Evolutionary conservation across 2,888 invertebrate species (phyloP).

Genomic region (Geophilus truncorum): DNA sequence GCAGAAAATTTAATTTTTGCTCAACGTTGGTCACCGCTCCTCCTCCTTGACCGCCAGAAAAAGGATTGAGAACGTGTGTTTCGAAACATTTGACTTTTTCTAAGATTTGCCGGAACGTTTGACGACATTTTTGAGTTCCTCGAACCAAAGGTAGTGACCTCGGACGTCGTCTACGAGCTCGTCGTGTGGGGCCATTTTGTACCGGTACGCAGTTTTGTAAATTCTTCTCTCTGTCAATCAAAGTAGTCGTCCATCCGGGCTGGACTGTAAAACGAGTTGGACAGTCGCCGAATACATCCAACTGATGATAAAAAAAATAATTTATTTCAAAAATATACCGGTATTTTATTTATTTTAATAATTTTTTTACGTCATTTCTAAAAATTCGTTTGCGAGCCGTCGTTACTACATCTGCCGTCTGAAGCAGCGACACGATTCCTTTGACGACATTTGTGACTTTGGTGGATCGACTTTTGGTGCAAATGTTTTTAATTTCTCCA

Average conservation of each 20-base stretch:
- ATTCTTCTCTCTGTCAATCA: not conserved
- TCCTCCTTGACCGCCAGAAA: conserved; percentile 50
- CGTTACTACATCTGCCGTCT: not conserved
- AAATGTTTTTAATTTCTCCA: not conserved
- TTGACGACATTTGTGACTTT: not conserved
- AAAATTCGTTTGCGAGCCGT: not conserved
- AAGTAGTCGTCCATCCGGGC: not conserved
- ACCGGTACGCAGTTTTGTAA: not conserved
- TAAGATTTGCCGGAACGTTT: conserved; percentile 39
- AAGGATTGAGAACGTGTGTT: conserved; percentile 52
- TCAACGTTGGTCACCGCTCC: conserved; percentile 41
- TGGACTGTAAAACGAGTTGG: not conserved
- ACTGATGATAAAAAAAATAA: too few relatives aligned
- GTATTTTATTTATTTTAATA: too few relatives aligned
- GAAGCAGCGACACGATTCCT: not conserved
- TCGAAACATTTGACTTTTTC: conserved; percentile 49
- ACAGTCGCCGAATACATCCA: not conserved
- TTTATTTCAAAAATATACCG: too few relatives aligned
- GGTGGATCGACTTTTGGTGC: not conserved
- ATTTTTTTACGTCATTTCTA: not conserved
- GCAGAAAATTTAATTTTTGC: conserved; percentile 41
- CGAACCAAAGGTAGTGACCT: not conserved
- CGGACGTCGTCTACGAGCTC: not conserved
- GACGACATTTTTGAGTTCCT: not conserved
- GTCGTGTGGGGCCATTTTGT: not conserved